phyloP scores from a whole-genome alignment of 2,113 vertebrate genomes.

The Pica pica region DNA sequence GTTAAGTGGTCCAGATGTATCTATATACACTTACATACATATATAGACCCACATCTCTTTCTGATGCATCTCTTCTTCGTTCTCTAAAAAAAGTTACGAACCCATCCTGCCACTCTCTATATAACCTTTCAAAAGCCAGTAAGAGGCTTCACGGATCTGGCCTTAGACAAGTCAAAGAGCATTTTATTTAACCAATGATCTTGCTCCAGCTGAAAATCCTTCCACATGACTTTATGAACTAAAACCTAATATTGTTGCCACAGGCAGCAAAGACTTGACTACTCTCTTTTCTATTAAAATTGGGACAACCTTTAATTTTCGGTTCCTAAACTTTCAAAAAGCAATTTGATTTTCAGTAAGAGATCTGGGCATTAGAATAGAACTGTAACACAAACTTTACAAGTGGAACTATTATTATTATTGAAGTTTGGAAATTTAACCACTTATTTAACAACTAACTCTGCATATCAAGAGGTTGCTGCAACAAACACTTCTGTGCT shows the following conservation, averaged over 20 bases:
- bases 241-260: not conserved
- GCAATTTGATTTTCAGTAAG: not conserved
- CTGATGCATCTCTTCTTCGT: not conserved
- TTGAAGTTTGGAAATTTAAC: not conserved
- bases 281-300: not conserved
- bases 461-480: not conserved
- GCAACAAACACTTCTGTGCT: not conserved
- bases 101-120: not conserved
- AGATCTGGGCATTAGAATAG: not conserved
- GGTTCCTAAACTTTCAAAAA: not conserved
- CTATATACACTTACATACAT: not conserved
- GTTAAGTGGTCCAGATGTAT: not conserved
- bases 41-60: fast-evolving
- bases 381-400: not conserved
- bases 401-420: not conserved
- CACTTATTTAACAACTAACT: not conserved
- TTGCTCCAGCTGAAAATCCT: not conserved
- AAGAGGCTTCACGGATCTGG: not conserved
- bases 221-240: fast-evolving
- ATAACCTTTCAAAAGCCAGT: not conserved
- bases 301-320: not conserved
- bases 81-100: not conserved
- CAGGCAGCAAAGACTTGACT: not conserved
- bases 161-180: not conserved
- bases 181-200: not conserved